A percentile compares a stretch with the other conserved stretches of the same genome.
Conservation (phyloP, 1,140 invertebrate genomes). For the Megalonaias nervosa region DNA sequence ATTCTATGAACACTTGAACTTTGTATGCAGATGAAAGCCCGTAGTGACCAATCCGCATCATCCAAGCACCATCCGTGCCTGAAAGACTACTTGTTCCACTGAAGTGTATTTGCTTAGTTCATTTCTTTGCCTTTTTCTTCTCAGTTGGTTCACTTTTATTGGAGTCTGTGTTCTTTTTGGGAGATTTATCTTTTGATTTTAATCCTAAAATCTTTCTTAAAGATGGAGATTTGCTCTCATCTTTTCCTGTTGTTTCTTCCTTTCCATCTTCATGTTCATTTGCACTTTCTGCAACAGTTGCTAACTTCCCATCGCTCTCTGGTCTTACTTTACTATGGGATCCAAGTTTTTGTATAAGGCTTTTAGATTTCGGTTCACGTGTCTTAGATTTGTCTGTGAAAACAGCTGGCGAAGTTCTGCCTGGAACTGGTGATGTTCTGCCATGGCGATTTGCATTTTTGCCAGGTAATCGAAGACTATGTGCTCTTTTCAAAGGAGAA, state of each 20-base stretch:
- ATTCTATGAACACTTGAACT: too few relatives aligned
- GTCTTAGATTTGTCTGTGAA: too few relatives aligned
- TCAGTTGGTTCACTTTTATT: slow-evolving; percentile 16
- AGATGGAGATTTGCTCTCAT: slow-evolving; percentile 28
- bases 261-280: slow-evolving; percentile 16
- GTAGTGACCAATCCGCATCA: too few relatives aligned
- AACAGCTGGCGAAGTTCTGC: too few relatives aligned
- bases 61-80: too few relatives aligned
- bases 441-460: slow-evolving; percentile 5
- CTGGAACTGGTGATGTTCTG: too few relatives aligned
- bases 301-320: slow-evolving; percentile 20
- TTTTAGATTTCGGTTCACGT: slow-evolving; percentile 6
- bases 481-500: slow-evolving; percentile 17
- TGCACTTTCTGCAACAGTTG: slow-evolving; percentile 23
- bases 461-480: slow-evolving; percentile 18
- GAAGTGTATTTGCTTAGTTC: too few relatives aligned
- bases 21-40: too few relatives aligned
- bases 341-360: slow-evolving; percentile 23
- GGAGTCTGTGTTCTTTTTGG: slow-evolving; percentile 26
- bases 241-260: slow-evolving; percentile 3
- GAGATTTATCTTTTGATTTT: slow-evolving; percentile 30
- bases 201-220: slow-evolving; percentile 34
- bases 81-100: too few relatives aligned
- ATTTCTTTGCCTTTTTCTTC: slow-evolving; percentile 12
- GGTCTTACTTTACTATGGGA: slow-evolving; percentile 20